These are phyloP conservation scores for Euspilapteryx auroguttella DNA, from an alignment of 2,888 invertebrate species.

Conservation along the genomic window DNA sequence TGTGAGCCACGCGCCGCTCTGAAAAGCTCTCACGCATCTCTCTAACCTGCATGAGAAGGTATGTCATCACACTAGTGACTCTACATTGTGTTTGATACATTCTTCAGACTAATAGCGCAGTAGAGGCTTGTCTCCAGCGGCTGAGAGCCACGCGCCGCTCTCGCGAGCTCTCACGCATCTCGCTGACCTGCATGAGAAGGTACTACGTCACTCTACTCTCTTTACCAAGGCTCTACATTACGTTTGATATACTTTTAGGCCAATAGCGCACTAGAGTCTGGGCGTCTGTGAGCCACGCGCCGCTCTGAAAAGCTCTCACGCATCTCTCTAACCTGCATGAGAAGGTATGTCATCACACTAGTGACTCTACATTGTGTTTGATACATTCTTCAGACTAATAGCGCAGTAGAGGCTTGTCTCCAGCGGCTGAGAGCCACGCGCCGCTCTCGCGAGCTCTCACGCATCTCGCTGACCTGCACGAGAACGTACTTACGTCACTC, in stretches of 20 bases:
- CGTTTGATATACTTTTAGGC: too few relatives aligned
- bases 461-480: conserved; percentile 86
- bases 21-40: conserved; percentile 64
- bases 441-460: conserved; percentile 87
- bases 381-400: too few relatives aligned
- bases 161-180: conserved; percentile 73
- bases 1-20: background rate
- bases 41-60: conserved; percentile 50
- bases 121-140: conserved; percentile 87
- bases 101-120: too few relatives aligned
- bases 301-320: conserved; percentile 85
- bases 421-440: conserved; percentile 91
- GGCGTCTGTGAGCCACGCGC: conserved; percentile 93
- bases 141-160: conserved; percentile 86
- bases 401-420: conserved; percentile 85
- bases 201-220: too few relatives aligned
- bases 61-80: too few relatives aligned
- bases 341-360: conserved; percentile 63
- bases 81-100: too few relatives aligned
- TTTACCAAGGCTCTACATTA: too few relatives aligned
- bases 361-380: too few relatives aligned
- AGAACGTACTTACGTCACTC: too few relatives aligned
- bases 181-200: conserved; percentile 62
- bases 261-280: too few relatives aligned
- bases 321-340: conserved; percentile 89